Percentiles rank a stretch among this genome's conserved stretches.
Conservation (phyloP, 2,888 invertebrate species). For the Capitulum mitella region DNA sequence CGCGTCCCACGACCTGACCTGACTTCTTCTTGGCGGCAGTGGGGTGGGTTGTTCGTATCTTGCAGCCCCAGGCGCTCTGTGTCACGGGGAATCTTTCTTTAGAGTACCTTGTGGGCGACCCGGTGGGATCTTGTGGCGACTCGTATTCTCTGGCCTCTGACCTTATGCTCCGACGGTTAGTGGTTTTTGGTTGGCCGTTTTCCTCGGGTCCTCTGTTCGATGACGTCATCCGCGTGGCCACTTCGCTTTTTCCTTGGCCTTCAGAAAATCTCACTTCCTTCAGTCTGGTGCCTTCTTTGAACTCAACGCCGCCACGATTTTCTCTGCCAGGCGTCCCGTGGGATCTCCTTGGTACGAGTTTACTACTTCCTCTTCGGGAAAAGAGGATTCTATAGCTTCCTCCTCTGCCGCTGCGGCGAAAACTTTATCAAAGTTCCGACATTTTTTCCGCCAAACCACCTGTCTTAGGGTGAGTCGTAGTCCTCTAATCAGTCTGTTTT, state of each 20-base stretch:
- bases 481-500: neutral
- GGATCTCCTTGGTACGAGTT: neutral
- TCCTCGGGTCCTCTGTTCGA: neutral
- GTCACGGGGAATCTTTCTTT: too few species aligned
- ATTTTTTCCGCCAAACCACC: neutral
- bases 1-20: neutral
- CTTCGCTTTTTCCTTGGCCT: neutral
- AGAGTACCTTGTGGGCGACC: too few species aligned
- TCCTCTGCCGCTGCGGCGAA: neutral
- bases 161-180: too few species aligned
- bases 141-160: too few species aligned
- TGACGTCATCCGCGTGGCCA: neutral
- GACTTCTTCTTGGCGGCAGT: neutral
- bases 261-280: neutral
- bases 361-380: neutral
- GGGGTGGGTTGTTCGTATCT: neutral
- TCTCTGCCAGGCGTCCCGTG: too few species aligned
- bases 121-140: too few species aligned
- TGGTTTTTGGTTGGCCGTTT: too few species aligned
- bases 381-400: neutral
- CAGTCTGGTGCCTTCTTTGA: neutral
- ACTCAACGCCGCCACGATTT: too few species aligned
- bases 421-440: neutral
- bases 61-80: too few species aligned
- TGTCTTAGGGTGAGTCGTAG: neutral